Percentiles rank a stretch among this genome's conserved stretches.
phyloP scores from a whole-genome alignment of 1,140 invertebrate species.

The Drosophila arawakana region DNA sequence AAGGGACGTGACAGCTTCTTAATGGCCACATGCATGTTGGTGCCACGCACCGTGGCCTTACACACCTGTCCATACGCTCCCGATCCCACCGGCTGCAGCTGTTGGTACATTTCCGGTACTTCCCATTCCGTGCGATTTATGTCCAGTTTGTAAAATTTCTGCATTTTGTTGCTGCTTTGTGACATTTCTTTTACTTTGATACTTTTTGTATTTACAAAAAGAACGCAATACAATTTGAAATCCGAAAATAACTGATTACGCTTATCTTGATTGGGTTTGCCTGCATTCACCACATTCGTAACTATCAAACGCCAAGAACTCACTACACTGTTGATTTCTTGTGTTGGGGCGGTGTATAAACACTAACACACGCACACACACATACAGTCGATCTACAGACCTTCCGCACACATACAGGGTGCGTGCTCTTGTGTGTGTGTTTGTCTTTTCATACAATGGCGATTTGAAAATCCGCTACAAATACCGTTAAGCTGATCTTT shows the following conservation, averaged over 20 bases:
- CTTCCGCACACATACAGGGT: not conserved
- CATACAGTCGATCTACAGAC: not conserved
- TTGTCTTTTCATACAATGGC: not conserved
- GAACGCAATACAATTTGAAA: constrained; percentile 7
- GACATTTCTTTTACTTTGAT: not conserved
- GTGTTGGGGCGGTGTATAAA: not conserved
- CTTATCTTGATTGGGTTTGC: constrained; percentile 30
- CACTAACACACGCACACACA: not conserved
- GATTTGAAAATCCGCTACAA: constrained; percentile 26
- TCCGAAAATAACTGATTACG: constrained; percentile 38
- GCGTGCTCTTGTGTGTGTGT: not conserved
- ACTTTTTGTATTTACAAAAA: not conserved
- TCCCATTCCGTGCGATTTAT: constrained; percentile 99
- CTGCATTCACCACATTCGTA: not conserved
- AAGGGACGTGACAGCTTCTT: constrained; percentile 99
- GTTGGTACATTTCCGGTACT: constrained; percentile 96
- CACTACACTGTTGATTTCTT: not conserved
- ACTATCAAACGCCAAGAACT: constrained; percentile 15
- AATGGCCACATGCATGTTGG: constrained; percentile 96
- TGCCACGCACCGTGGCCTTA: constrained; percentile 91
- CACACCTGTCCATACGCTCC: constrained; percentile 99
- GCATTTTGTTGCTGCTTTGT: constrained; percentile 45
- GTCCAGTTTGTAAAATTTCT: constrained; percentile 92
- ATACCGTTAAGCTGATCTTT: not conserved
- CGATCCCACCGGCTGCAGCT: constrained; percentile 95